phyloP scores from a whole-genome alignment of 2,797 vertebrate species.

The Alfaro cultratus region DNA sequence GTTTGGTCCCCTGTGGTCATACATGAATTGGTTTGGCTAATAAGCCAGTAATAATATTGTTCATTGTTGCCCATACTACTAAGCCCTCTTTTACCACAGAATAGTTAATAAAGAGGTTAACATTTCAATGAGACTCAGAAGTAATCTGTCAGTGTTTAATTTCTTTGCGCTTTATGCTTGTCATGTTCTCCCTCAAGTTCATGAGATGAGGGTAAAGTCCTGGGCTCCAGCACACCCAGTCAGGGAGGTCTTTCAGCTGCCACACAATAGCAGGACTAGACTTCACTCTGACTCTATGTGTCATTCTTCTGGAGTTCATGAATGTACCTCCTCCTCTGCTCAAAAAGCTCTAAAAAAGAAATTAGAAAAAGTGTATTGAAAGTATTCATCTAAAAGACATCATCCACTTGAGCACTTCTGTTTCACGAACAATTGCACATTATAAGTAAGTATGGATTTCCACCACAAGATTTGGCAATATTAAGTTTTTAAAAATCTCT shows the following conservation, averaged over 20 bases:
- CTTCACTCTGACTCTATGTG: conserved; percentile 43
- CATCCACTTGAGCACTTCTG: neutral
- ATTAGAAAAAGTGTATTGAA: conserved; percentile 35
- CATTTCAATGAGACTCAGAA: conserved; percentile 70
- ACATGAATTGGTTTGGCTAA: conserved; percentile 66
- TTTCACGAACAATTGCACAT: neutral
- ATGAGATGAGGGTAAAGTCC: conserved; percentile 60
- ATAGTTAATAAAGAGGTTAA: conserved; percentile 71
- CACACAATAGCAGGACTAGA: conserved; percentile 58
- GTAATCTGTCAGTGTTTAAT: conserved; percentile 72
- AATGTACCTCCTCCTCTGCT: conserved; percentile 34
- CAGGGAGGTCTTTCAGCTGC: conserved; percentile 69
- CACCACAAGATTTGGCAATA: neutral
- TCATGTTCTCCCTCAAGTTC: conserved; percentile 60
- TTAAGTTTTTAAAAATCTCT: neutral
- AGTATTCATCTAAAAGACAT: conserved; percentile 11
- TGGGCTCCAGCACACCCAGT: conserved; percentile 58
- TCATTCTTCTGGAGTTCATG: conserved; percentile 22
- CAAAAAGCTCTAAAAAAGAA: conserved; percentile 21
- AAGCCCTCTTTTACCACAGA: conserved; percentile 46
- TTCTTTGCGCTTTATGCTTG: conserved; percentile 59
- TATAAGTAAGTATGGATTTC: neutral
- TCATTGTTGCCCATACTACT: conserved; percentile 42
- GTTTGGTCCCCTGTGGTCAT: conserved; percentile 58
- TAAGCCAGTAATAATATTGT: conserved; percentile 59